Base-by-base conservation (phyloP, 2,888 invertebrate genomes). In the Sarcophaga rosellei region DNA sequence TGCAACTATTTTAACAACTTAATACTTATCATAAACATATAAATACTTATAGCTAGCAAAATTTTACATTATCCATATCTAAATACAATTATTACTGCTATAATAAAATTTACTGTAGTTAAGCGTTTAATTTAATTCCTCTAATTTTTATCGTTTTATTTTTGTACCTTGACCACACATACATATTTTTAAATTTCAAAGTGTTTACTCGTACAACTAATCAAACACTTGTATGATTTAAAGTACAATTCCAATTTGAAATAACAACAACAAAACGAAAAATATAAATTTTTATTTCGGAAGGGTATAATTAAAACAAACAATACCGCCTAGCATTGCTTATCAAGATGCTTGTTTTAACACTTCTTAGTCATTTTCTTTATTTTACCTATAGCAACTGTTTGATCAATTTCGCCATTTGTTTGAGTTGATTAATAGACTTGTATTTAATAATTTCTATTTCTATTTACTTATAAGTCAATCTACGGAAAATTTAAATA, bases 121-220 rank as follows among this genome's bases (percentile, higher is more conserved):
- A 53, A 53, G 17, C 15, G 53, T 15, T 15, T 15, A 53, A 53
- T 53, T 15, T 17, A 17, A 62, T 20, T 25, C 20, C 25, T 53
- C 35, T 4, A 20, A 53, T 53, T 75, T 65, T 57, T 65, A 75
- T 65, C 65, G 25, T 78, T 78, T 25, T 23, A 20, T 3, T 66
- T 66, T 66, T 73, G 66, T 73, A 68, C 80, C 73, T 74, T 80
- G 73, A 73, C 73, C 75, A 69, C 59, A 69, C 35, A 35, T 35
- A 69, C 35, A 35, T 35, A 35, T 35, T 35, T 35, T 35, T 23
- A 45, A 25, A 53, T 53, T 53, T 53, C 17, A 53, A 53, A 53
- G 10, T 17, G 17, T 53, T 53, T 53, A 53, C 17, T 17, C 5
- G 17, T 53, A 53, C 4, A 53, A 17, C 53, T 15, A 53, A 53